phyloP scores from a whole-genome alignment of 1,140 invertebrate species.

The Brachionus angularis region DNA sequence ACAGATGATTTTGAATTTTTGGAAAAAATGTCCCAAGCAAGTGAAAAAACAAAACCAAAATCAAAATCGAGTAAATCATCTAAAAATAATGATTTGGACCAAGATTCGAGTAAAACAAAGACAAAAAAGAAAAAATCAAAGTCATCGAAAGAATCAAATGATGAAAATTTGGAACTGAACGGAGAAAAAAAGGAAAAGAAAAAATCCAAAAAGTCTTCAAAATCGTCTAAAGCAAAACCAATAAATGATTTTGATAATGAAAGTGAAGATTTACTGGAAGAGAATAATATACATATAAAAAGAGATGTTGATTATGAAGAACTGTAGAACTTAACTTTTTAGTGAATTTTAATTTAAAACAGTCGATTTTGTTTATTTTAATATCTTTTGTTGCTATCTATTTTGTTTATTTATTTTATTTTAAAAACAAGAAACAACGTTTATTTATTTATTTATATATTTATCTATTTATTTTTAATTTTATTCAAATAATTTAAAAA shows the following conservation, averaged over 20 bases:
- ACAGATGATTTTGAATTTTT: constrained; percentile 41
- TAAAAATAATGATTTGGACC: background rate
- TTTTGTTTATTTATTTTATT: too few relatives aligned
- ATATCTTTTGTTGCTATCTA: too few relatives aligned
- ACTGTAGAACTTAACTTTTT: too few relatives aligned
- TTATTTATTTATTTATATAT: too few relatives aligned
- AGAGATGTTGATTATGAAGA: constrained; percentile 28
- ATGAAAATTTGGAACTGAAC: background rate
- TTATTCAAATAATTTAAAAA: too few relatives aligned
- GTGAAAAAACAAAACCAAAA: constrained; percentile 16
- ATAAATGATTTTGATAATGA: background rate
- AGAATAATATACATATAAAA: background rate
- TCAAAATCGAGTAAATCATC: background rate
- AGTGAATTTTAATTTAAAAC: too few relatives aligned
- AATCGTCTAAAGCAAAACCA: background rate
- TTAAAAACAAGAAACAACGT: too few relatives aligned
- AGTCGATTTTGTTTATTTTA: too few relatives aligned
- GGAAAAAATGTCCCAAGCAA: background rate
- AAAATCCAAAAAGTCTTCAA: constrained; percentile 37
- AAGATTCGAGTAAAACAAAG: background rate
- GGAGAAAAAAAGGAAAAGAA: constrained; percentile 34
- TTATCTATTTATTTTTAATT: too few relatives aligned
- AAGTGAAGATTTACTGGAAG: too few relatives aligned
- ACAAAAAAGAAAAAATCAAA: constrained; percentile 36
- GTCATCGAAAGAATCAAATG: background rate